Percentiles rank a stretch among this genome's conserved stretches.
Conservation (phyloP, 2,797 vertebrate species). For the Bovichtus diacanthus region DNA sequence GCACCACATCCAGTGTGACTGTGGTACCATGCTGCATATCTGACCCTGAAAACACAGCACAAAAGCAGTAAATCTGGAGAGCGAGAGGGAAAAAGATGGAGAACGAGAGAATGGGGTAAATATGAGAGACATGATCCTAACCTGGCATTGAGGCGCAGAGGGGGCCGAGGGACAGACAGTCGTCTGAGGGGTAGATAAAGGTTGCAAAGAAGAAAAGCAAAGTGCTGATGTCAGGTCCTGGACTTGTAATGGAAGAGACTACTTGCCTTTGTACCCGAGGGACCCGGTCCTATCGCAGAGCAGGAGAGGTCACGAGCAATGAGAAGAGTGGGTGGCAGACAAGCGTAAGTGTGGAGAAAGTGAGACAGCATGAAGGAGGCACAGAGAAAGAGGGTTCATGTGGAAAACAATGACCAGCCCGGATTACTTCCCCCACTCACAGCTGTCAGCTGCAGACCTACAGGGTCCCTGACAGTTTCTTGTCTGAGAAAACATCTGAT, state of each 20-base stretch:
- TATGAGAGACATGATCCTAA: constrained; percentile 5
- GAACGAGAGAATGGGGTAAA: background rate
- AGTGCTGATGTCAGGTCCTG: constrained; percentile 6
- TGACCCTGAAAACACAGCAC: background rate
- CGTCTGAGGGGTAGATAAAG: constrained; percentile 14
- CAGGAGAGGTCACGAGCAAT: background rate
- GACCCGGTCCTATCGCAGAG: constrained; percentile 1
- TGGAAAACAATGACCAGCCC: constrained; percentile 22
- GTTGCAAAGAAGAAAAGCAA: background rate
- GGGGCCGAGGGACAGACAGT: background rate
- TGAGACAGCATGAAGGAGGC: background rate
- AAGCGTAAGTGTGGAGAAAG: background rate
- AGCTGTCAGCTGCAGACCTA: background rate
- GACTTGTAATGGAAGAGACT: constrained; percentile 18
- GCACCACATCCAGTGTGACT: background rate
- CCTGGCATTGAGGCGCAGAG: background rate
- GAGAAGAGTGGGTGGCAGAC: background rate
- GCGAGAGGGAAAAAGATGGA: background rate
- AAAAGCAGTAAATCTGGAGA: background rate
- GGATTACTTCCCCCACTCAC: constrained; percentile 1
- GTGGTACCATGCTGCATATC: background rate
- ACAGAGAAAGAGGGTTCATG: background rate
- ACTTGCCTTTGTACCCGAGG: background rate
- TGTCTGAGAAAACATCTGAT: constrained; percentile 36
- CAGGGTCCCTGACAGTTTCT: background rate